Conservation (phyloP, 1,140 invertebrate genomes). For the Lepidurus couesii region DNA sequence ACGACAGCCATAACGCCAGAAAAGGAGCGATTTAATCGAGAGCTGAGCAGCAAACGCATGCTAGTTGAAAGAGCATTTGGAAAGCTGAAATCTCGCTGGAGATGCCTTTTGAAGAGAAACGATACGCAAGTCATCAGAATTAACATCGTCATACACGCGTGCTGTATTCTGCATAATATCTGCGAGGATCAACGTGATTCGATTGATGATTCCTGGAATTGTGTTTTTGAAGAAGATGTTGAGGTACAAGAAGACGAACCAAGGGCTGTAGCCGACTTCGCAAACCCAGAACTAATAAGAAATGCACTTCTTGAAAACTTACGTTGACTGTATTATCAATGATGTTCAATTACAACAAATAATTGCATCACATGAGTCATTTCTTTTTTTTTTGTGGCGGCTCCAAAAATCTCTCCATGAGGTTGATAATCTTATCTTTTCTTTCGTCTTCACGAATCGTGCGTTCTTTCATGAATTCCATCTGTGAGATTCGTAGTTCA, state of each 20-base stretch:
- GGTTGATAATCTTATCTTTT: neutral
- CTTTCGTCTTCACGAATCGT: slow-evolving; percentile 5
- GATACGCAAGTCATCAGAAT: neutral
- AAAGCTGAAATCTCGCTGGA: neutral
- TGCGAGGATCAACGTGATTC: neutral
- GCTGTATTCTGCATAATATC: neutral
- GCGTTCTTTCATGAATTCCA: neutral
- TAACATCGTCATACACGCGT: neutral
- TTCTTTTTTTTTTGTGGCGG: slow-evolving; percentile 1
- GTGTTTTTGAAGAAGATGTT: slow-evolving; percentile 6
- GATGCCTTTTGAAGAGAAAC: slow-evolving; percentile 1
- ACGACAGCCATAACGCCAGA: neutral
- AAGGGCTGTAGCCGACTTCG: neutral
- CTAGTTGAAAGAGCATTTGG: neutral
- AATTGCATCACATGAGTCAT: neutral
- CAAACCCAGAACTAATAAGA: neutral
- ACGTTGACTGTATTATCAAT: neutral
- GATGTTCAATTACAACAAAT: neutral
- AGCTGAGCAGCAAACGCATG: neutral
- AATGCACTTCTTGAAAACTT: neutral
- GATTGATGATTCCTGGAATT: slow-evolving; percentile 1
- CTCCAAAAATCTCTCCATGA: slow-evolving; percentile 1
- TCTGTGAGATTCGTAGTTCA: neutral
- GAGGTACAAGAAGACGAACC: neutral
- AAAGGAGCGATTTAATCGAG: neutral